phyloP scores from a whole-genome alignment of 2,797 vertebrate genomes.

The Siniperca obscura region DNA sequence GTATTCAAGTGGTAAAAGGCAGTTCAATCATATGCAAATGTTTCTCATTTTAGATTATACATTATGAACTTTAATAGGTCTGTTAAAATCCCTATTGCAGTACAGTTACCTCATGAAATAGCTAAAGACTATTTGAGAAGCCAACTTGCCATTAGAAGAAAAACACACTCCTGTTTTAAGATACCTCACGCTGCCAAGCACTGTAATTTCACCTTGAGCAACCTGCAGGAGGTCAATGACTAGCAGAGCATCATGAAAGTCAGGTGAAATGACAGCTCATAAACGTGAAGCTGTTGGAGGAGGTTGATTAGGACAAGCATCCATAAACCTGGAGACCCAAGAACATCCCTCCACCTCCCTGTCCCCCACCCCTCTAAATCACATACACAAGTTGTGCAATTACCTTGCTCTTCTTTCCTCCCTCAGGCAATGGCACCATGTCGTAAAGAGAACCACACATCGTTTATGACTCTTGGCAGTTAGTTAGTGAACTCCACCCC shows the following conservation, averaged over 20 bases:
- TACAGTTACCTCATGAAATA: not conserved
- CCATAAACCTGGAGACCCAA: slow-evolving; percentile 39
- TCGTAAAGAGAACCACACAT: slow-evolving; percentile 39
- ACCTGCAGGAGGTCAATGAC: slow-evolving; percentile 37
- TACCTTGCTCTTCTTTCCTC: slow-evolving; percentile 28
- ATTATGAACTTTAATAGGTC: too few species aligned
- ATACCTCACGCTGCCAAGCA: not conserved
- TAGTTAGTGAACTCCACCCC: not conserved
- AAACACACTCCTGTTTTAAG: not conserved
- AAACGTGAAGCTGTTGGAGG: slow-evolving; percentile 41
- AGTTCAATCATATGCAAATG: not conserved
- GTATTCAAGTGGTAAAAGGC: not conserved
- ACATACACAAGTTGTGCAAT: slow-evolving; percentile 34
- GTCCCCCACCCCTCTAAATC: slow-evolving; percentile 35
- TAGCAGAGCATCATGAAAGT: slow-evolving; percentile 27
- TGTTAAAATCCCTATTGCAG: not conserved
- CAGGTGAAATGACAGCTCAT: slow-evolving; percentile 46
- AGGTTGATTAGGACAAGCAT: slow-evolving; percentile 44
- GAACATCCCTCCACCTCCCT: slow-evolving; percentile 13
- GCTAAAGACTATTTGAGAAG: not conserved
- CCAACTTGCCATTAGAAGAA: not conserved
- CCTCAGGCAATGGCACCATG: slow-evolving; percentile 10
- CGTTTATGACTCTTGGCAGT: slow-evolving; percentile 45
- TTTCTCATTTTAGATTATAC: not conserved
- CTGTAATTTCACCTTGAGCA: slow-evolving; percentile 36